phyloP scores from a whole-genome alignment of 23 tunicate genomes.

The Phallusia fumigata region DNA sequence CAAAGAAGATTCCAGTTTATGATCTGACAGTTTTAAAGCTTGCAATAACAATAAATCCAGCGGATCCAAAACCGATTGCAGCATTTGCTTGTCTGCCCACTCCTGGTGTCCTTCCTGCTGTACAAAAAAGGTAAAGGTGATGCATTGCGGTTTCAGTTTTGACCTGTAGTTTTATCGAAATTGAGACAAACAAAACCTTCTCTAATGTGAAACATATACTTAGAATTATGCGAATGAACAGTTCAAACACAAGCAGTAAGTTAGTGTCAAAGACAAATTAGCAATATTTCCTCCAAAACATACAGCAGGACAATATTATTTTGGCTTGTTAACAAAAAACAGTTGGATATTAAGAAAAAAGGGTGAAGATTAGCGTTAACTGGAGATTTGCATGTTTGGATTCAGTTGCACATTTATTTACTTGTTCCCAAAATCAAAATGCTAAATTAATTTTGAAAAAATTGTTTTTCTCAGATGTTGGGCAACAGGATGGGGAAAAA shows the following conservation, averaged over 20 bases:
- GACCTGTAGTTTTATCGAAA: neutral
- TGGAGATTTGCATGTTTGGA: too few species aligned
- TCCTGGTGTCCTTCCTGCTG: constrained; percentile 47
- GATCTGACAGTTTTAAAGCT: constrained; percentile 47
- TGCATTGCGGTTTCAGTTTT: neutral
- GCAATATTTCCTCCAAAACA: too few species aligned
- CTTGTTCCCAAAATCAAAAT: neutral
- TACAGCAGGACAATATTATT: too few species aligned
- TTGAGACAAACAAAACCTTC: too few species aligned
- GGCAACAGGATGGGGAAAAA: constrained; percentile 80
- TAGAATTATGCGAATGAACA: too few species aligned
- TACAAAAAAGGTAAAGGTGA: constrained; percentile 49
- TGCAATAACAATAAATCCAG: constrained; percentile 24
- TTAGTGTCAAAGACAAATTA: too few species aligned
- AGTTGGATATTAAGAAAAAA: too few species aligned
- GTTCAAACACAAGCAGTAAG: too few species aligned
- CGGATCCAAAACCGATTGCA: constrained; percentile 10
- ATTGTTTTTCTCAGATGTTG: constrained; percentile 54
- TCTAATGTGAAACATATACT: too few species aligned
- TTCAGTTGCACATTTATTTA: too few species aligned
- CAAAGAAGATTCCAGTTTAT: constrained; percentile 25
- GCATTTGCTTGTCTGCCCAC: constrained; percentile 68
- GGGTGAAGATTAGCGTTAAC: too few species aligned
- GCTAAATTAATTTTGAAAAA: neutral
- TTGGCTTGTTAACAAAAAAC: too few species aligned